These are phyloP conservation scores for Hypocryptadius cinnamomeus DNA, from an alignment of 2,113 vertebrate genomes.

Conservation along the genomic window DNA sequence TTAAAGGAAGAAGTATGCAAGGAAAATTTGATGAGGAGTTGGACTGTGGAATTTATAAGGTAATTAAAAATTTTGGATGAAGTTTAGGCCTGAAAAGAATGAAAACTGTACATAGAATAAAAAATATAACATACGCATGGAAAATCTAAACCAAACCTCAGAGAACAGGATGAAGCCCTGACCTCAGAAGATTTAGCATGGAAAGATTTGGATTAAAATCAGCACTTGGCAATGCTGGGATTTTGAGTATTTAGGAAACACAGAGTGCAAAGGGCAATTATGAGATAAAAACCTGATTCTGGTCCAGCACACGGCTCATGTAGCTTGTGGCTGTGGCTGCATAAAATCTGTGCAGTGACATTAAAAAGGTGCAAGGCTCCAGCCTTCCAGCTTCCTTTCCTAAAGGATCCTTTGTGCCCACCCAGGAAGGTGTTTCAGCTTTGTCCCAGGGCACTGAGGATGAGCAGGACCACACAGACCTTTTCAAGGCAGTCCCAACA, in stretches of 20 bases:
- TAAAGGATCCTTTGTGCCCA: neutral
- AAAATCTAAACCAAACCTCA: neutral
- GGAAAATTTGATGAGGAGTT: slow-evolving; percentile 3
- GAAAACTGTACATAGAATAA: neutral
- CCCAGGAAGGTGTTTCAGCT: neutral
- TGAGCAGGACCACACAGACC: neutral
- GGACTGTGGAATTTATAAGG: neutral
- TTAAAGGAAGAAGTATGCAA: neutral
- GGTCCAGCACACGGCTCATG: neutral
- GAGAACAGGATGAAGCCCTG: neutral
- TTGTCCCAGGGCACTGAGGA: neutral
- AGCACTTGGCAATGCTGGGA: neutral
- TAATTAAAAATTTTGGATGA: slow-evolving; percentile 11
- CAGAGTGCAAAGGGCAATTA: neutral
- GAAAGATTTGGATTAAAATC: neutral
- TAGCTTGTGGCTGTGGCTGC: neutral
- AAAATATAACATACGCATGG: neutral
- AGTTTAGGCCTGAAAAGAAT: slow-evolving; percentile 3
- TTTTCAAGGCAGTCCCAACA: neutral
- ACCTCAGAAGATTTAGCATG: neutral
- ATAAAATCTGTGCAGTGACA: neutral
- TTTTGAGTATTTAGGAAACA: slow-evolving; percentile 20
- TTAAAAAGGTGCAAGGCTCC: neutral
- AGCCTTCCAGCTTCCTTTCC: too few relatives aligned
- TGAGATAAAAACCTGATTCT: neutral